Evolutionary conservation across 2,888 invertebrate species (phyloP), one percentile per base, ranked within the genome.

Genomic region (Charanyca ferruginea): DNA sequence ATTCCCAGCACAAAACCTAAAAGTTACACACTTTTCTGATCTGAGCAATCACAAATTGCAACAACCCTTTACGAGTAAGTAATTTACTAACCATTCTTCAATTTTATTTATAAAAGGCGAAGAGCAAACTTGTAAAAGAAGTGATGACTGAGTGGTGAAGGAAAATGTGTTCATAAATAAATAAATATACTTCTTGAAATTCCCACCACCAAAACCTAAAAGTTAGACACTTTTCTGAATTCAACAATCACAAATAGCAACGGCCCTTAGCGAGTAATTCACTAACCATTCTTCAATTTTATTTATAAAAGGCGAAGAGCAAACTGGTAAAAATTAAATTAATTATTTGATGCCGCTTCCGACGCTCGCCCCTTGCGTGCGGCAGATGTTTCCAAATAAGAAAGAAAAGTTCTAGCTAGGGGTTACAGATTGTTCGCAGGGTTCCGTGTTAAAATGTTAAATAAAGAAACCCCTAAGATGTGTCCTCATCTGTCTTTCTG

Each of bases 281-380:
- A 49, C 63, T 11, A 32, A 32, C 42, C 41, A 47, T 11, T 32
- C 35, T 47, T n/a, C n/a, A n/a, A 41, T 55, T 49, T 42, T 23
- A 55, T 32, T 9, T 70, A 32, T 49, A 52, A 22, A 28, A 53
- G 20, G 20, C 51, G n/a, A 9, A 18, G 3, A 9, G 41, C 49
- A 62, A 70, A 55, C 45, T 28, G 32, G 41, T 22, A 32, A 45
- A 66, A 70, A 69, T 69, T 60, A 55, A 69, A 69, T 69, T 70
- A 62, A 70, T 69, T 51, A 69, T 69, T 51, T 44, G 16, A 38
- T 6, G 25, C 9, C 44, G 23, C 8, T 23, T 23, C 11, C 8
- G 38, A 48, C 48, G 48, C 42, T 20, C 48, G 35, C 13, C 57
- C 16, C 8, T 20, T 8, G 7, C 8, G 18, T 8, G 7, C 8